Percentiles rank a stretch among this genome's conserved stretches.
These are phyloP conservation scores for Drosophila atripex DNA, from an alignment of 2,888 invertebrate species.

Conservation along the genomic window DNA sequence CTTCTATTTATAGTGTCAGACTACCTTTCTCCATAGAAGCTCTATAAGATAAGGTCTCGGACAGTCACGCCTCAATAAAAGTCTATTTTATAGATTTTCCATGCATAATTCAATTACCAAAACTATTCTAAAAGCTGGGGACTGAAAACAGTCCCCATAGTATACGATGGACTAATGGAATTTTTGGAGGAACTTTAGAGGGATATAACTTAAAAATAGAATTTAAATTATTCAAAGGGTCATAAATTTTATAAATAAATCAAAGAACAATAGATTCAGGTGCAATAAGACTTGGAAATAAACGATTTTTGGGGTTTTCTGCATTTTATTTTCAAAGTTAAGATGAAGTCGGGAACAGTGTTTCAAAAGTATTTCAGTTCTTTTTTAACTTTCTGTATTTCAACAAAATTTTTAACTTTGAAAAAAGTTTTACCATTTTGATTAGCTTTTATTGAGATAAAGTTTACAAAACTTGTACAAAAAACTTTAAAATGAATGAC, in stretches of 20 bases:
- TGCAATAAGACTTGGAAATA: too few relatives aligned
- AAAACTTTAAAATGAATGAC: too few relatives aligned
- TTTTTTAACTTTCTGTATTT: too few relatives aligned
- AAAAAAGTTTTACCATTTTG: too few relatives aligned
- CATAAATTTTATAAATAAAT: background rate
- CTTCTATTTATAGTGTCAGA: conserved; percentile 29
- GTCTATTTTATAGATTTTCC: conserved; percentile 4
- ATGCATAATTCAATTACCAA: conserved; percentile 45
- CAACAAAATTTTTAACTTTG: too few relatives aligned
- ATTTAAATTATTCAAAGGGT: background rate
- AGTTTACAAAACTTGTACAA: too few relatives aligned
- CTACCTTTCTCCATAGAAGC: conserved; percentile 9
- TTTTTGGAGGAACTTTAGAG: background rate
- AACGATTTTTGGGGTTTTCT: too few relatives aligned
- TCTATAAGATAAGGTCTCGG: conserved; percentile 6
- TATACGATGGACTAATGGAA: background rate
- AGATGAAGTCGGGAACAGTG: too few relatives aligned
- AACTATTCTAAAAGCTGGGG: conserved; percentile 12
- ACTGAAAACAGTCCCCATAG: background rate
- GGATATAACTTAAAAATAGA: background rate
- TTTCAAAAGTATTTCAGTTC: too few relatives aligned
- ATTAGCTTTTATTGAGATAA: too few relatives aligned
- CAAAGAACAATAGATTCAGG: background rate
- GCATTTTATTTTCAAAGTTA: too few relatives aligned
- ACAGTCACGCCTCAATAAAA: conserved; percentile 34